phyloP scores from a whole-genome alignment of 2,797 vertebrate species.

The Erethizon dorsatum region DNA sequence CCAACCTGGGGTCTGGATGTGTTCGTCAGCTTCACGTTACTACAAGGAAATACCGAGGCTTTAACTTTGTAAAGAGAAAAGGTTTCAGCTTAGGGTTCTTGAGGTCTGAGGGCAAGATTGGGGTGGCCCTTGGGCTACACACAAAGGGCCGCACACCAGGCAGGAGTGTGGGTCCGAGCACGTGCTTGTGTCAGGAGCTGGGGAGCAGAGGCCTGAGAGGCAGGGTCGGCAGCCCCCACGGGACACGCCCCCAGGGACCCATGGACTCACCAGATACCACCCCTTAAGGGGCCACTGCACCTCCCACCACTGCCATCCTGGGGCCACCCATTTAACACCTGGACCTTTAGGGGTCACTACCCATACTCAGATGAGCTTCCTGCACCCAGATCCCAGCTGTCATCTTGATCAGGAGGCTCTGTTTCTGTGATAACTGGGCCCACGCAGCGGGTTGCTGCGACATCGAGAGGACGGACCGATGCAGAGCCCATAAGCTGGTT shows the following conservation, averaged over 20 bases:
- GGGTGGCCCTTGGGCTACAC: not conserved
- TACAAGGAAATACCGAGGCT: not conserved
- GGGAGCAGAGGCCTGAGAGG: not conserved
- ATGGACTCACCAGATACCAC: no score
- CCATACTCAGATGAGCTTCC: not conserved
- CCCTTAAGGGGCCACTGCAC: not conserved
- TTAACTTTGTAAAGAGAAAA: not conserved
- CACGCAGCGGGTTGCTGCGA: not conserved
- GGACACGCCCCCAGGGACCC: not conserved
- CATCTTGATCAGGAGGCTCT: not conserved
- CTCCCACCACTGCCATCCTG: not conserved
- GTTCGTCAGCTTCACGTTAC: not conserved
- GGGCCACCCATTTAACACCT: not conserved
- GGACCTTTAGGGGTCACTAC: not conserved
- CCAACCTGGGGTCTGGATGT: not conserved
- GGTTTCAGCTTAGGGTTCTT: not conserved
- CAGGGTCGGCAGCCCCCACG: not conserved
- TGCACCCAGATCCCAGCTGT: not conserved
- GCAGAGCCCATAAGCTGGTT: not conserved
- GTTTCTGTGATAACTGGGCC: not conserved
- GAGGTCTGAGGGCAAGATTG: no score
- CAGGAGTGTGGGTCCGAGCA: not conserved
- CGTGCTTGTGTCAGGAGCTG: not conserved
- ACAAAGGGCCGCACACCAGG: not conserved
- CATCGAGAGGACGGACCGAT: rapidly evolving